A percentile compares a stretch with the other conserved stretches of the same genome.
Evolutionary conservation across 2,888 invertebrate genomes (phyloP).

Genomic region (Drosophila quinaria): DNA sequence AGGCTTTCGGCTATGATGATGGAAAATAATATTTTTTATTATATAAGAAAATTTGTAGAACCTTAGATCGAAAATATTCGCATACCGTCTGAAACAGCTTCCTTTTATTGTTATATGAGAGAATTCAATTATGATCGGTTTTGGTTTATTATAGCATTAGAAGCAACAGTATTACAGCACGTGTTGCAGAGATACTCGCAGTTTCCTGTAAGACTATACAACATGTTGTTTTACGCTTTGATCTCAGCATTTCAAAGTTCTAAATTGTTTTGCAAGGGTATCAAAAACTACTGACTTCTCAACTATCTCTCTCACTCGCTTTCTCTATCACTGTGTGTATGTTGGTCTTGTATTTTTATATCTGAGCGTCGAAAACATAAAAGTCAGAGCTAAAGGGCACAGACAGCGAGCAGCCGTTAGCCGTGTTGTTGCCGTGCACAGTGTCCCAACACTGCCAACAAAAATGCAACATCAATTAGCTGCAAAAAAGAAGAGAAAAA

Average conservation of each 20-base stretch:
- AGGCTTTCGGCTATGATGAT: no score
- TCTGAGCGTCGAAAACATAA: conserved; percentile 75
- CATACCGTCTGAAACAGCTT: background rate
- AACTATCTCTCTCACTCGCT: background rate
- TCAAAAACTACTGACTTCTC: conserved; percentile 41
- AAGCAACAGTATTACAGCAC: background rate
- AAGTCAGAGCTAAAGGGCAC: conserved; percentile 75
- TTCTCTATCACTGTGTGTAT: conserved; percentile 30
- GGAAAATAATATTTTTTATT: no score
- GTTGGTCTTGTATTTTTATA: conserved; percentile 63
- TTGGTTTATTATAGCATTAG: background rate
- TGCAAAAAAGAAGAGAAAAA: conserved; percentile 1
- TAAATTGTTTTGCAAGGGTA: conserved; percentile 43
- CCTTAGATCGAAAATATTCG: background rate
- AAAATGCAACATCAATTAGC: conserved; percentile 57
- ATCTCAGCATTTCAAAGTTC: conserved; percentile 29
- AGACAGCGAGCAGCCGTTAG: conserved; percentile 73
- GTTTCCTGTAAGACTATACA: background rate
- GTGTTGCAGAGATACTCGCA: background rate
- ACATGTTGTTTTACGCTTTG: conserved; percentile 11
- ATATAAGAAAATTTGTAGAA: background rate
- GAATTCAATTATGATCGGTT: conserved; percentile 2
- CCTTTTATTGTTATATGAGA: background rate
- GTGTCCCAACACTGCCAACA: conserved; percentile 48
- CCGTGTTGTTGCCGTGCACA: conserved; percentile 53